These are phyloP conservation scores for Drosophila tripunctata DNA, from an alignment of 2,888 invertebrate species.

Conservation along the genomic window DNA sequence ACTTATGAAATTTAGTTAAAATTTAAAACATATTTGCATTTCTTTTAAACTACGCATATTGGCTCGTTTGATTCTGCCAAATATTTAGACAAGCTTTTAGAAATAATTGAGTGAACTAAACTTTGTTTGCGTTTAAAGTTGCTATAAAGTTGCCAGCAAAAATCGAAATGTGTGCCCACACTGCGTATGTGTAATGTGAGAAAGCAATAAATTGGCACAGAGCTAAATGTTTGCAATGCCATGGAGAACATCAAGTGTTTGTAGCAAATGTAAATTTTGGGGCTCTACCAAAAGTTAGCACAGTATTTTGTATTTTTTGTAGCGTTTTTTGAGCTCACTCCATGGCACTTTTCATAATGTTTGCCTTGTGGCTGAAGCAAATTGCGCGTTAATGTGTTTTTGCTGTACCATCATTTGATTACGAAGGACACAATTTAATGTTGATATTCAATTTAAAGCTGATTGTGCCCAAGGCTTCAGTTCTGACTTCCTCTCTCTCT, in stretches of 20 bases:
- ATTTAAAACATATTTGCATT: no score
- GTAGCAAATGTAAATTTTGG: not conserved
- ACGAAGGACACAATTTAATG: conserved; percentile 46
- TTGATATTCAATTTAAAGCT: conserved; percentile 69
- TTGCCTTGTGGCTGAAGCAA: conserved; percentile 52
- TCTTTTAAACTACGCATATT: not conserved
- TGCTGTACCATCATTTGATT: conserved; percentile 69
- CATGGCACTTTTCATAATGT: conserved; percentile 31
- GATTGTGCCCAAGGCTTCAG: not conserved
- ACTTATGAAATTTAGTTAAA: not conserved
- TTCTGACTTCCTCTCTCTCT: not conserved
- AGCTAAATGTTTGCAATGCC: conserved; percentile 43
- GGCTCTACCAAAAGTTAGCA: not conserved
- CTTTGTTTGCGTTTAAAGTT: conserved; percentile 6
- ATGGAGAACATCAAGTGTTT: conserved; percentile 24
- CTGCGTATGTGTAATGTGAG: conserved; percentile 32
- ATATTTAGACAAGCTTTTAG: conserved; percentile 29
- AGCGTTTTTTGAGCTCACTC: not conserved
- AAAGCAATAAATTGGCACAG: conserved; percentile 6
- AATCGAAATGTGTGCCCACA: conserved; percentile 7
- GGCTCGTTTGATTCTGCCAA: conserved; percentile 1
- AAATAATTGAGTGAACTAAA: conserved; percentile 30
- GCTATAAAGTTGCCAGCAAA: conserved; percentile 8
- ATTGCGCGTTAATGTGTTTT: conserved; percentile 73
- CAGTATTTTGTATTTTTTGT: conserved; percentile 1